Percentiles rank a stretch among this genome's conserved stretches.
phyloP scores from a whole-genome alignment of 1,140 invertebrate species.

The Spodoptera frugiperda region DNA sequence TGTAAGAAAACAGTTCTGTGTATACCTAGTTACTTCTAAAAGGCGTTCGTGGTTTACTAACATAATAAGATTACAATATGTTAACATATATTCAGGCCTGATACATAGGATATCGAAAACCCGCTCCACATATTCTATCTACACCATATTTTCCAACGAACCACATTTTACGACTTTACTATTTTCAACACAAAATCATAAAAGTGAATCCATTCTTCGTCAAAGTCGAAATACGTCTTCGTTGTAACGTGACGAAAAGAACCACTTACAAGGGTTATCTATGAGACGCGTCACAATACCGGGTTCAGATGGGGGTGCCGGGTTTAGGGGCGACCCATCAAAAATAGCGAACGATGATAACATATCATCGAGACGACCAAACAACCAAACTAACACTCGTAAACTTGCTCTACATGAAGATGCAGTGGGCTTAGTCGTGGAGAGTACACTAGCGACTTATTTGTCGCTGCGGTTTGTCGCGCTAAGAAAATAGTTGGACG shows the following conservation, averaged over 20 bases:
- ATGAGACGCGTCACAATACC: slow-evolving; percentile 43
- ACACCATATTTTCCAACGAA: background rate
- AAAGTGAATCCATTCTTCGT: slow-evolving; percentile 34
- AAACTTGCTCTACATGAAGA: slow-evolving; percentile 70
- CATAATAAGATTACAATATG: no score
- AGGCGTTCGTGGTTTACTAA: no score
- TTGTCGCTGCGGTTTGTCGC: background rate
- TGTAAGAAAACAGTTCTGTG: no score
- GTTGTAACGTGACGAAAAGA: slow-evolving; percentile 41
- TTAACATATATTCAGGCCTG: background rate
- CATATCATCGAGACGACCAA: slow-evolving; percentile 70
- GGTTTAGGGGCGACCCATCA: slow-evolving; percentile 50
- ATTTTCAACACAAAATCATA: slow-evolving; percentile 36
- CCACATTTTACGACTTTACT: slow-evolving; percentile 29
- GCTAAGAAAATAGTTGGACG: background rate
- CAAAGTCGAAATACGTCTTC: slow-evolving; percentile 21
- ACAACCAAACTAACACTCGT: slow-evolving; percentile 73
- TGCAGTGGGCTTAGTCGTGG: slow-evolving; percentile 53
- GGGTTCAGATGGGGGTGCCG: slow-evolving; percentile 52
- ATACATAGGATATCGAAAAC: background rate
- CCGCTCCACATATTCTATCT: background rate
- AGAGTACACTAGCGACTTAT: slow-evolving; percentile 57
- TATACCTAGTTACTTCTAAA: no score
- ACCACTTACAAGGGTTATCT: slow-evolving; percentile 47
- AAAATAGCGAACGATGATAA: slow-evolving; percentile 71